These are phyloP conservation scores for Aradus depressus DNA, from an alignment of 2,888 invertebrate species.

Conservation along the genomic window DNA sequence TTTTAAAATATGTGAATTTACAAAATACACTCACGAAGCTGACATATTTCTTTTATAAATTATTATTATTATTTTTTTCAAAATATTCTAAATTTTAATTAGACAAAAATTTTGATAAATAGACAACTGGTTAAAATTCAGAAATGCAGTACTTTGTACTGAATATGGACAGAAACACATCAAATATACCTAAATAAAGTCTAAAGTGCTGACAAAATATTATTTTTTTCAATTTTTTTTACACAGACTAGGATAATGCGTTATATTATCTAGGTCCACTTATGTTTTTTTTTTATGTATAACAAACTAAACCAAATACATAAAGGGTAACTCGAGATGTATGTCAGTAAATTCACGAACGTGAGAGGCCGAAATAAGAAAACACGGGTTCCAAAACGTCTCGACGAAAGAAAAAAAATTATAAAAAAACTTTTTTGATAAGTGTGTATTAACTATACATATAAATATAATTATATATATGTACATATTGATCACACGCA, in stretches of 20 bases:
- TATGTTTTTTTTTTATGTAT: slow-evolving; percentile 8
- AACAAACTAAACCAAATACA: slow-evolving; percentile 12
- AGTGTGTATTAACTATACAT: too few relatives aligned
- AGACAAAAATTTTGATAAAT: neutral
- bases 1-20: slow-evolving; percentile 17
- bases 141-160: slow-evolving; percentile 13
- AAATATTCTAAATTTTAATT: neutral
- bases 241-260: slow-evolving; percentile 16
- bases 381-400: too few relatives aligned
- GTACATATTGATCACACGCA: too few relatives aligned
- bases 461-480: too few relatives aligned
- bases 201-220: slow-evolving; percentile 13
- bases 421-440: too few relatives aligned
- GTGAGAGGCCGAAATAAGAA: too few relatives aligned
- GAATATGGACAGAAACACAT: slow-evolving; percentile 17
- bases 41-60: slow-evolving; percentile 4
- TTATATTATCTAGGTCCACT: slow-evolving; percentile 16
- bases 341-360: too few relatives aligned
- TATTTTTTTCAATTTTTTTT: slow-evolving; percentile 17
- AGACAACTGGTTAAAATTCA: neutral
- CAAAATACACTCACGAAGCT: slow-evolving; percentile 13
- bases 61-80: neutral
- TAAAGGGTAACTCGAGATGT: too few relatives aligned
- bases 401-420: too few relatives aligned
- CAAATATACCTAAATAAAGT: slow-evolving; percentile 13